phyloP scores from a whole-genome alignment of 2,888 invertebrate genomes.

The Drosophila hamatofila region DNA sequence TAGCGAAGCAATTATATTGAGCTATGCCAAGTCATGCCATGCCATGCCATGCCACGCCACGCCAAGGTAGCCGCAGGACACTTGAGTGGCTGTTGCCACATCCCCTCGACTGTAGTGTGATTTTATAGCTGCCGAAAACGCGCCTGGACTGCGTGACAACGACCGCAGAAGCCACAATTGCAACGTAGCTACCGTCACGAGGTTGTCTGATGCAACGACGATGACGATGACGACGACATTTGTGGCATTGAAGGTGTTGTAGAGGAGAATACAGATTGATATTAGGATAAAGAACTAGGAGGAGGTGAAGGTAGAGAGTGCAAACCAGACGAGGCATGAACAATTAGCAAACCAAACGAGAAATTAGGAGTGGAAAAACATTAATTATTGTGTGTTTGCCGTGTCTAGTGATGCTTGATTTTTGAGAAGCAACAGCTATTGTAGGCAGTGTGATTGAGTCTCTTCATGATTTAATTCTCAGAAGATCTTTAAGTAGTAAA shows the following conservation, averaged over 20 bases:
- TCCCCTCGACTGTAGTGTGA: neutral
- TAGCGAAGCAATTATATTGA: neutral
- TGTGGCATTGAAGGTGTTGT: neutral
- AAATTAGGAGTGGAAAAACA: neutral
- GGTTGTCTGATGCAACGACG: neutral
- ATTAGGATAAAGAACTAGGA: neutral
- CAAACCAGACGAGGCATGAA: neutral
- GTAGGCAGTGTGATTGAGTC: neutral
- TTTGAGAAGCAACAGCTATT: neutral
- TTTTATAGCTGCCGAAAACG: neutral
- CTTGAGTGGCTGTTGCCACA: neutral
- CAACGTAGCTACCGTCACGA: neutral
- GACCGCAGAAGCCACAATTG: conserved; percentile 1
- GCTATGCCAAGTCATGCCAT: neutral
- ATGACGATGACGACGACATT: neutral
- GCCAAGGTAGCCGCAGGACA: neutral
- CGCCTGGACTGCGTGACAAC: neutral
- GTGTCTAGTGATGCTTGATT: neutral
- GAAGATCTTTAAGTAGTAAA: neutral
- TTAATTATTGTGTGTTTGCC: neutral
- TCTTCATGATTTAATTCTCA: neutral
- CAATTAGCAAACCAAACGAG: neutral
- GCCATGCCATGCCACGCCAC: neutral
- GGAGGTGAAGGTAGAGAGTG: neutral
- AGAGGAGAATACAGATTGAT: neutral